Base-by-base conservation (phyloP, 2,888 invertebrate species). In the Pseudococcus jackbeardsleyi region DNA sequence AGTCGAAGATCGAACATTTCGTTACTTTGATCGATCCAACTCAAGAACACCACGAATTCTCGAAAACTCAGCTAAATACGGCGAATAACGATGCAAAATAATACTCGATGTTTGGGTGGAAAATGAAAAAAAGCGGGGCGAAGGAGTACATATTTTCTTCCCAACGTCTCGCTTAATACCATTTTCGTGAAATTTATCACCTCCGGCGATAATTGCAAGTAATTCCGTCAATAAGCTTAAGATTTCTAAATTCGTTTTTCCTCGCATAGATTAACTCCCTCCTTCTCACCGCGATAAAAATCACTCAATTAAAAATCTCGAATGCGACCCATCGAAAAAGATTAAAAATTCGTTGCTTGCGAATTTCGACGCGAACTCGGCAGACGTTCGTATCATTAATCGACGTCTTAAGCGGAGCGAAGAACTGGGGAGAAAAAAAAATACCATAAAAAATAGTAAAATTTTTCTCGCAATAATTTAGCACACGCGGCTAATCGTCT, bases 351-450 rank as follows among this genome's bases (percentile, higher is more conserved):
- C 64, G 64, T 8, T 9, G 9, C 22, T 0, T 19, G 12, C 64
- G 64, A 64, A 64, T 64, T 9, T 64, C 22, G 12, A 64, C 64
- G 64, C 22, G 22, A 64, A 8, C 7, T 64, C 22, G 9, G 64
- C 64, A 64, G 64, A 64, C 22, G 64, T 19, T 64, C 22, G 64
- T 64, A 64, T 64, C 64, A 64, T 64, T 64, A 64, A 64, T 64
- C 64, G 64, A 64, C 64, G 64, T 64, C 64, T 64, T 64, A 19
- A 64, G 64, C 64, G 22, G 22, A 3, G 5, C n/a, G 54, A 54
- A 17, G 54, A 15, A n/a, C 15, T 22, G 64, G 15, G 6, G 5
- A 59, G 15, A 59, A 59, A 64, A 64, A 64, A 22, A 64, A 22
- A 64, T 22, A 64, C 1, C 22, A 64, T 64, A 64, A 64, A 64